Conservation (phyloP, 2,797 vertebrate genomes). For the Nyctalus aviator region DNA sequence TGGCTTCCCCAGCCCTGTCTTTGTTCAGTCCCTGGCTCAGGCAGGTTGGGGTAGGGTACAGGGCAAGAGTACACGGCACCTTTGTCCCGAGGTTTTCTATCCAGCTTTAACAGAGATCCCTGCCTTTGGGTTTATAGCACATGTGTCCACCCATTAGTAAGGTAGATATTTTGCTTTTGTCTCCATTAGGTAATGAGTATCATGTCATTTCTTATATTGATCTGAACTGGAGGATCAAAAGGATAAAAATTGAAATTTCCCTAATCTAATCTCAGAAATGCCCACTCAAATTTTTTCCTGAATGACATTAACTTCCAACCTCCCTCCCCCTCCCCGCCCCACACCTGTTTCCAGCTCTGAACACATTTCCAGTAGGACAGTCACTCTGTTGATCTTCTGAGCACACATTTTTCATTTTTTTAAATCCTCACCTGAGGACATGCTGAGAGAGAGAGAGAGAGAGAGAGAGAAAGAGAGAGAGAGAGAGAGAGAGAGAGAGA, state of each 20-base stretch:
- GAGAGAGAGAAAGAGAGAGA: too few species aligned
- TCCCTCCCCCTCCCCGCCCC: background rate
- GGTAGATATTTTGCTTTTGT: background rate
- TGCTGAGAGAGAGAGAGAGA: background rate
- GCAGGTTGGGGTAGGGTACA: accelerated
- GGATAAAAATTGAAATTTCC: background rate
- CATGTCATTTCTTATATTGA: background rate
- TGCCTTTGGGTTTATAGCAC: background rate
- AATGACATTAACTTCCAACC: background rate
- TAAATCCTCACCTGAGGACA: background rate
- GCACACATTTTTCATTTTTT: background rate
- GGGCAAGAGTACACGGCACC: background rate
- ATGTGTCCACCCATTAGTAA: background rate
- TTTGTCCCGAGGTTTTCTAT: background rate
- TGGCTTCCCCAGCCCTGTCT: background rate
- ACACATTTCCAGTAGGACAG: background rate
- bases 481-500: too few species aligned
- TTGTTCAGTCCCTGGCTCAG: background rate
- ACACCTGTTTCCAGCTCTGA: background rate
- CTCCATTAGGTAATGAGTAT: background rate
- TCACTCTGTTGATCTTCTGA: background rate
- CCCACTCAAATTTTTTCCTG: background rate
- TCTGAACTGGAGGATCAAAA: background rate
- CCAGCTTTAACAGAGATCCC: background rate
- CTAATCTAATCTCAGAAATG: background rate